Percentiles rank a stretch among this genome's conserved stretches.
phyloP scores from a whole-genome alignment of 2,113 vertebrate genomes.

The Pleuronectes platessa region DNA sequence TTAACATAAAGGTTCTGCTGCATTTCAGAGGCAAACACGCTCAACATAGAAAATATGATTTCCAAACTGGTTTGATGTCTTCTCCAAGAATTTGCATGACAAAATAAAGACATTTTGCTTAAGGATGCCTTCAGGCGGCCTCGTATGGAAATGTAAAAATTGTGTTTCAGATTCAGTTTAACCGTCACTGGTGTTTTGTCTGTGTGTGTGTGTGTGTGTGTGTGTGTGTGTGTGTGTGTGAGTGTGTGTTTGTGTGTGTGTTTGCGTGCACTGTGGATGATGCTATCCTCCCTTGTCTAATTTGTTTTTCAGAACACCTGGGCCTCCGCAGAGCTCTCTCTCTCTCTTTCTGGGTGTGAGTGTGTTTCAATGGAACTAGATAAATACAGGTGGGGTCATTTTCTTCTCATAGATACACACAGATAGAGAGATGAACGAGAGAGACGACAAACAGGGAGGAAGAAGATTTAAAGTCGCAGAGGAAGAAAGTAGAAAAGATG shows the following conservation, averaged over 20 bases:
- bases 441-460: conserved; percentile 12
- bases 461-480: not conserved
- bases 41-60: not conserved
- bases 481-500: not conserved
- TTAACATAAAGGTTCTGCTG: not conserved
- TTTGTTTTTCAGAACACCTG: conserved; percentile 76
- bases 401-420: conserved; percentile 37
- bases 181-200: conserved; percentile 53
- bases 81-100: conserved; percentile 53
- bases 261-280: conserved; percentile 37
- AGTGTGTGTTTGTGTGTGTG: not conserved
- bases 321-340: conserved; percentile 44
- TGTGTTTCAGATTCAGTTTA: conserved; percentile 64
- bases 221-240: conserved; percentile 4
- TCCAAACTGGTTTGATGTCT: conserved; percentile 24
- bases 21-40: conserved; percentile 7
- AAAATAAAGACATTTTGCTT: conserved; percentile 52
- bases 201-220: conserved; percentile 41
- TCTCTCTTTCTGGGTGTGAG: conserved; percentile 33
- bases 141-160: conserved; percentile 69
- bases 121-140: conserved; percentile 47
- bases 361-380: conserved; percentile 63
- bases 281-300: conserved; percentile 71
- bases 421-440: conserved; percentile 29
- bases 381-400: conserved; percentile 80